Evolutionary conservation across 2,888 invertebrate species (phyloP), one percentile per base, ranked within the genome.

Genomic region (Apamea epomidion): DNA sequence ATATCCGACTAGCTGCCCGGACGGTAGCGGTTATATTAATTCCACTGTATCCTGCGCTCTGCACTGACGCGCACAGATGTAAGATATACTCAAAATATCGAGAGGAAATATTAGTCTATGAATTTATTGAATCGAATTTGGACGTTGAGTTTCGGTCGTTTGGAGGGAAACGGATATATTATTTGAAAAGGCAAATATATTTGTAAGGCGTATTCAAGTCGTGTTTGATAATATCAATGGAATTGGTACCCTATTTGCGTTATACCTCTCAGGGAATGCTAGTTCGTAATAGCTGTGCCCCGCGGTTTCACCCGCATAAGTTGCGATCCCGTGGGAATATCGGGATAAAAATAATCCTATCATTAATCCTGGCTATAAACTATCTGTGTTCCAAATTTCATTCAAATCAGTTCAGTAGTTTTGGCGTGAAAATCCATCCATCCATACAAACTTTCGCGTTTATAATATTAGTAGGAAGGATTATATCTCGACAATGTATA

Each of bases 1-100:
- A 89, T 85, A 85, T 88, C 88, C 81, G 82, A 83, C 51, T 88
- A 85, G 88, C 86, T 88, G 82, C 73, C 83, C 84, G 83, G 81
- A 86, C 81, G 83, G 67, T 60, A 75, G 72, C 81, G 78, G 85
- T 88, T 86, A 86, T 78, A 87, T 87, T 82, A 76, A 87, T 86
- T 85, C 81, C 72, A 29, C 64, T 54, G 45, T 84, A 87, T 84
- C 87, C 87, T 82, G 82, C 65, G 16, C 69, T 71, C 71, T 81
- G 76, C 75, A 80, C 68, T 74, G 29, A 62, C 76, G 75, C 70
- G 60, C 74, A 75, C 68, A 85, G 76, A 85, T 82, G 72, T 67
- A 54, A 65, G 54, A 32, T 58, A 75, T 73, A 68, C 16, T 37
- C 29, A 62, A 79, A 74, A 78, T 82, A 78, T 48, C 29, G 75